A percentile compares a stretch with the other conserved stretches of the same genome.
These are phyloP conservation scores for Trichonephila inaurata DNA, from an alignment of 1,140 invertebrate genomes.

Conservation along the genomic window DNA sequence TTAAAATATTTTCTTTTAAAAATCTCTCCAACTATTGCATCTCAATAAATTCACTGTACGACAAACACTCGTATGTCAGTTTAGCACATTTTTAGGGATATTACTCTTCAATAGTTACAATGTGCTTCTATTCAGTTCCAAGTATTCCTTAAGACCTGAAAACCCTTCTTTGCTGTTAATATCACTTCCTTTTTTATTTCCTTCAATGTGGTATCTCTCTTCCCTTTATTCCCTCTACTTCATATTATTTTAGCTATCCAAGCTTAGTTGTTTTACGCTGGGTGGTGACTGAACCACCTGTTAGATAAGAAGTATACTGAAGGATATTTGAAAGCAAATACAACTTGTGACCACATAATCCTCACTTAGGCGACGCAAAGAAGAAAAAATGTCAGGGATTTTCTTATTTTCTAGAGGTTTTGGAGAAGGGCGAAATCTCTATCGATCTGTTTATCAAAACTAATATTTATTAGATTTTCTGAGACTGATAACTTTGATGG, in stretches of 20 bases:
- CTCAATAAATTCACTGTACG: too few relatives aligned
- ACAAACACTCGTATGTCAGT: too few relatives aligned
- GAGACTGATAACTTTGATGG: not conserved
- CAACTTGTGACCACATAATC: not conserved
- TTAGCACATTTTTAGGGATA: too few relatives aligned
- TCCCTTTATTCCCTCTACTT: not conserved
- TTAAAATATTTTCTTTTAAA: too few relatives aligned
- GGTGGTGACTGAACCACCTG: not conserved
- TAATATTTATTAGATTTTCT: slow-evolving; percentile 1
- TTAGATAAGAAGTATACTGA: not conserved
- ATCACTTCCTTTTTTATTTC: too few relatives aligned
- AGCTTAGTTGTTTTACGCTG: not conserved
- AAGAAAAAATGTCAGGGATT: not conserved
- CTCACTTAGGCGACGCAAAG: not conserved
- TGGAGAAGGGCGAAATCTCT: not conserved
- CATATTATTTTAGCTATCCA: not conserved
- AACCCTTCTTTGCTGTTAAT: too few relatives aligned
- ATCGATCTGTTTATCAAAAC: not conserved
- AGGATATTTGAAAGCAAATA: not conserved
- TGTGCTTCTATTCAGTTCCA: too few relatives aligned
- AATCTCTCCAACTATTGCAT: too few relatives aligned
- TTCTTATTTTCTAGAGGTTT: not conserved
- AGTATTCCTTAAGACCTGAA: too few relatives aligned
- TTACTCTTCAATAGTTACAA: too few relatives aligned
- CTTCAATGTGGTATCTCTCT: not conserved